phyloP scores from a whole-genome alignment of 2,797 vertebrate genomes.

The Crocodylus rhombifer region DNA sequence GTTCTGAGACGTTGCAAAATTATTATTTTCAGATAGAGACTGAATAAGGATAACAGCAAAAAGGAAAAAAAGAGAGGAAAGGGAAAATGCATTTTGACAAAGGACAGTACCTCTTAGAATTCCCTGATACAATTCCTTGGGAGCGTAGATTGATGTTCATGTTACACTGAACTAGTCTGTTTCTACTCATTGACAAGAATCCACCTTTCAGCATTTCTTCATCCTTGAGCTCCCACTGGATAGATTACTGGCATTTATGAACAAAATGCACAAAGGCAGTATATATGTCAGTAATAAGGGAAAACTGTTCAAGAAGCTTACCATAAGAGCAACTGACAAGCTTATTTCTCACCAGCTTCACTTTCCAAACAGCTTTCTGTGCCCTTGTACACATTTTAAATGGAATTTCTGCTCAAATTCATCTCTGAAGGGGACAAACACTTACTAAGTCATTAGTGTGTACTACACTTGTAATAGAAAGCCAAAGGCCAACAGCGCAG shows the following conservation, averaged over 20 bases:
- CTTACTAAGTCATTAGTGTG: not conserved
- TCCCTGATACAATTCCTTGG: not conserved
- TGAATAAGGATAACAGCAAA: not conserved
- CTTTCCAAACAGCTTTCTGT: slow-evolving; percentile 12
- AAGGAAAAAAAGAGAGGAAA: not conserved
- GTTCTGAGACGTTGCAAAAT: not conserved
- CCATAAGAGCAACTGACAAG: not conserved
- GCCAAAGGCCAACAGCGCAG: not conserved
- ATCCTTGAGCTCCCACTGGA: not conserved
- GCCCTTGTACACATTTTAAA: slow-evolving; percentile 13
- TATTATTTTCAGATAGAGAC: not conserved
- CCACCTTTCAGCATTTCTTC: not conserved
- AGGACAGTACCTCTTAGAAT: not conserved
- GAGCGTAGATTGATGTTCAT: not conserved
- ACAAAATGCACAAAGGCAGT: not conserved
- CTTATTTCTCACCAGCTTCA: slow-evolving; percentile 37
- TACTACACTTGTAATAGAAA: not conserved
- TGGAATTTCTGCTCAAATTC: slow-evolving; percentile 38
- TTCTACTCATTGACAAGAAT: not conserved
- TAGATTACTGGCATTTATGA: not conserved
- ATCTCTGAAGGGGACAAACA: slow-evolving; percentile 29
- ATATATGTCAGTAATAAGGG: not conserved
- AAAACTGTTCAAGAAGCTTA: not conserved
- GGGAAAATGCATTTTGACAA: not conserved
- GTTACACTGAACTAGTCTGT: not conserved